These are phyloP conservation scores for Labeo catla DNA, from an alignment of 2,113 vertebrate genomes.

Conservation along the genomic window DNA sequence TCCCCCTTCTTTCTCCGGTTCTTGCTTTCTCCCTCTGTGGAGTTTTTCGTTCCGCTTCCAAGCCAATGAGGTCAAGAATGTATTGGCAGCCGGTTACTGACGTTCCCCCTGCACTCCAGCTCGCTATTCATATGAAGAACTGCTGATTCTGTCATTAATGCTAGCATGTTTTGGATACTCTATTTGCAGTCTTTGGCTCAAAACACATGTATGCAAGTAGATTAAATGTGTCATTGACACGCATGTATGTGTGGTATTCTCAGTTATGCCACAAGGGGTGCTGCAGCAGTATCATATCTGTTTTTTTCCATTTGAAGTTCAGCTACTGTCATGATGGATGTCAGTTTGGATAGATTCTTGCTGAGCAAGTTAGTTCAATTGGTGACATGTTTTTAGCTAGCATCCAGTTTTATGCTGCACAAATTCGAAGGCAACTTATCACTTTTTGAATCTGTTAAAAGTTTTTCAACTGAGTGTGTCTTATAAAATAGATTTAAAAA, in stretches of 20 bases:
- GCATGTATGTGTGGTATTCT: not conserved
- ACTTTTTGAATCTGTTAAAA: too few species aligned
- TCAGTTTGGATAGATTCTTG: not conserved
- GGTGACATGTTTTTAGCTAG: too few species aligned
- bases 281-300: not conserved
- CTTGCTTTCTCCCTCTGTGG: conserved; percentile 12
- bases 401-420: too few species aligned
- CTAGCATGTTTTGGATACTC: not conserved
- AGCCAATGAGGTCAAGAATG: conserved; percentile 60
- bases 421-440: too few species aligned
- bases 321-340: not conserved
- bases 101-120: conserved; percentile 44
- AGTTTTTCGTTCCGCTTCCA: conserved; percentile 14
- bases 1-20: conserved; percentile 9
- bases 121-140: conserved; percentile 17
- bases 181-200: not conserved
- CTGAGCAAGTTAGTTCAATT: not conserved
- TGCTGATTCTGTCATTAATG: conserved; percentile 32
- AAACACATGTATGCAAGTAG: not conserved
- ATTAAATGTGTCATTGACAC: not conserved
- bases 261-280: not conserved
- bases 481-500: too few species aligned
- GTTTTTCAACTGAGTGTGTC: too few species aligned
- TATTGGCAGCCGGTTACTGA: conserved; percentile 39
- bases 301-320: not conserved